These are phyloP conservation scores for Opisthocomus hoazin DNA, from an alignment of 2,113 vertebrate species.

Conservation along the genomic window DNA sequence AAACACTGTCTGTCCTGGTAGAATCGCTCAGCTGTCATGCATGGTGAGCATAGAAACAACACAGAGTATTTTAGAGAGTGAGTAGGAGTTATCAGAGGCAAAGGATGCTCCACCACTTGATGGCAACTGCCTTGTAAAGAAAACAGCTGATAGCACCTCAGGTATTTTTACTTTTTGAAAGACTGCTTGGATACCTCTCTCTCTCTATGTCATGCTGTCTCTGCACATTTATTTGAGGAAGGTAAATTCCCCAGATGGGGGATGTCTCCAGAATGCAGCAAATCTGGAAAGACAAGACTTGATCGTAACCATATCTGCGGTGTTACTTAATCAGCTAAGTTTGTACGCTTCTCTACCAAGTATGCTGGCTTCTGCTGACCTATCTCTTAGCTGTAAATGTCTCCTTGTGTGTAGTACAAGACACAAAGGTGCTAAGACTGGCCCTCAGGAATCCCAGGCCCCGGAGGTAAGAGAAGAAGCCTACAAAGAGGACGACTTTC, in stretches of 20 bases:
- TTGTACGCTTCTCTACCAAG: not conserved
- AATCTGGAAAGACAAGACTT: not conserved
- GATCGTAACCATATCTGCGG: not conserved
- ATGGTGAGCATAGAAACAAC: fast-evolving
- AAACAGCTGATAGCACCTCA: not conserved
- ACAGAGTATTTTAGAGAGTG: not conserved
- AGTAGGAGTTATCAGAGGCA: not conserved
- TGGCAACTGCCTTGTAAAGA: not conserved
- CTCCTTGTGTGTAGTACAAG: not conserved
- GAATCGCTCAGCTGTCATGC: not conserved
- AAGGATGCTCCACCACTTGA: not conserved
- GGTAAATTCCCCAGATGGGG: fast-evolving
- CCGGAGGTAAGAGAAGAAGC: too few relatives aligned
- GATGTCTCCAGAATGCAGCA: not conserved
- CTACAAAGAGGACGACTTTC: too few relatives aligned
- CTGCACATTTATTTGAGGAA: not conserved
- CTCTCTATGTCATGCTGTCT: not conserved
- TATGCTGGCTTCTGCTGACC: not conserved
- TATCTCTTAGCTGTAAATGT: not conserved
- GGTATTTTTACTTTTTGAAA: not conserved
- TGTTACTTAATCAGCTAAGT: not conserved
- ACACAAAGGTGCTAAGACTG: not conserved
- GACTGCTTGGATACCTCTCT: not conserved
- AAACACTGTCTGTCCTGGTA: not conserved
- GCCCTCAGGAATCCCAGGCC: too few relatives aligned